Evolutionary conservation across 2,888 invertebrate genomes (phyloP).

Genomic region (Lochmaea crataegi): DNA sequence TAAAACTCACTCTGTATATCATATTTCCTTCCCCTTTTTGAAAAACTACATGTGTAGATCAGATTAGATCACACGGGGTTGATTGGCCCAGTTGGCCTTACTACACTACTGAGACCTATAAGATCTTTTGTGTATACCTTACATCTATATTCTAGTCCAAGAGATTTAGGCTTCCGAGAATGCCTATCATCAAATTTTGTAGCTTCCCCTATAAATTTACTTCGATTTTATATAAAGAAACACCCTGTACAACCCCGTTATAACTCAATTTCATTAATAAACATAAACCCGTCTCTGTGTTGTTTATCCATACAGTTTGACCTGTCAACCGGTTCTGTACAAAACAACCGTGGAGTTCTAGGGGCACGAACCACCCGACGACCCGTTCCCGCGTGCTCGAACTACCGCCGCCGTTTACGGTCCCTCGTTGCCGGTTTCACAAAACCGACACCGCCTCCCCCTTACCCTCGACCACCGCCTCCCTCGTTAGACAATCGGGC

Average conservation of each 20-base stretch:
- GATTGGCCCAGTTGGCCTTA: too few relatives aligned
- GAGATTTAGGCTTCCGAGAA: too few relatives aligned
- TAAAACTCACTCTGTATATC: too few relatives aligned
- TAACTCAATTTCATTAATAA: not conserved
- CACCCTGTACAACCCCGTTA: not conserved
- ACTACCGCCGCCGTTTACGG: slow-evolving; percentile 31
- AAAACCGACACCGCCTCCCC: slow-evolving; percentile 32
- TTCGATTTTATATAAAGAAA: not conserved
- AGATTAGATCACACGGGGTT: too few relatives aligned
- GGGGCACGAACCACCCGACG: slow-evolving; percentile 10
- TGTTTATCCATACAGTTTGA: slow-evolving; percentile 49
- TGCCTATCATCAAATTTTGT: too few relatives aligned
- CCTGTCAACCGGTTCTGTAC: slow-evolving; percentile 56
- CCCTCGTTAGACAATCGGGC: slow-evolving; percentile 62
- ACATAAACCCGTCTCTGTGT: slow-evolving; percentile 33
- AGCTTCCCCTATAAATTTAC: not conserved
- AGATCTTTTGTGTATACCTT: too few relatives aligned
- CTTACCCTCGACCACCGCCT: slow-evolving; percentile 47
- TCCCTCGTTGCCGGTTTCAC: slow-evolving; percentile 34
- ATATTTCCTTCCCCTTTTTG: too few relatives aligned
- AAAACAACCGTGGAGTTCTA: slow-evolving; percentile 27
- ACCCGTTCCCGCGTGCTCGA: slow-evolving; percentile 34
- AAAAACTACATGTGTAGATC: too few relatives aligned
- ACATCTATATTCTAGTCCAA: too few relatives aligned
- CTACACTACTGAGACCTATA: too few relatives aligned